Evolutionary conservation across 2,888 invertebrate species (phyloP).

Genomic region (Andrena dorsata): DNA sequence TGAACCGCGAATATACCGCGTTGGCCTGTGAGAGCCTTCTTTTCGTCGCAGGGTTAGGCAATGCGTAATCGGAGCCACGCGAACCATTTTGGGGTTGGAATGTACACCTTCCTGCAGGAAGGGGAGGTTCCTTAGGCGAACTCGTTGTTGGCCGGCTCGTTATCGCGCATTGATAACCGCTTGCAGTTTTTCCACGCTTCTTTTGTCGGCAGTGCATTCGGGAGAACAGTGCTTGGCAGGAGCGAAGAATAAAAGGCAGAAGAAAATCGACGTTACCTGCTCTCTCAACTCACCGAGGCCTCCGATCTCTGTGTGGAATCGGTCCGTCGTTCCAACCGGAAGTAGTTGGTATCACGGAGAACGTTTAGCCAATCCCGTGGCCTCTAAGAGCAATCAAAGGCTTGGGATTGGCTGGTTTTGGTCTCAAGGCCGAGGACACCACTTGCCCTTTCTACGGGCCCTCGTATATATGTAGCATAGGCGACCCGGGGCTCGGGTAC

Average conservation of each 20-base stretch:
- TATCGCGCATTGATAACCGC: constrained; percentile 53
- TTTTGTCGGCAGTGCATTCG: constrained; percentile 40
- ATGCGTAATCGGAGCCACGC: constrained; percentile 49
- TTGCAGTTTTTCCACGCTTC: constrained; percentile 41
- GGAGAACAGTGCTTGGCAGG: constrained; percentile 52
- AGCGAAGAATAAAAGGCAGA: constrained; percentile 35
- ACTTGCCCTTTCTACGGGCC: constrained; percentile 81
- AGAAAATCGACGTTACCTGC: constrained; percentile 64
- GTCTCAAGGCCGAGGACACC: constrained; percentile 77
- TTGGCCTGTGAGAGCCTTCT: not conserved
- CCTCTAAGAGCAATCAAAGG: constrained; percentile 58
- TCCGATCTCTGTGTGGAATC: constrained; percentile 54
- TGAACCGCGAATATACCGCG: not conserved
- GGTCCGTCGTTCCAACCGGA: constrained; percentile 68
- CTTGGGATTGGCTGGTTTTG: constrained; percentile 72
- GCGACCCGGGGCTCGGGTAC: constrained; percentile 78
- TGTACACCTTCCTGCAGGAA: constrained; percentile 2
- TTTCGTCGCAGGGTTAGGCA: constrained; percentile 9
- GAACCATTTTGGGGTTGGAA: constrained; percentile 16
- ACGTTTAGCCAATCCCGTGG: constrained; percentile 69
- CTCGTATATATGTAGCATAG: constrained; percentile 78
- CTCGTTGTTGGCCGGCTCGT: constrained; percentile 24
- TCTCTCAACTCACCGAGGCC: constrained; percentile 61
- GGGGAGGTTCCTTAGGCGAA: constrained; percentile 4
- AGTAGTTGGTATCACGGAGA: constrained; percentile 66